These are phyloP conservation scores for Cuniculus paca DNA, from an alignment of 2,797 vertebrate genomes.

Conservation along the genomic window DNA sequence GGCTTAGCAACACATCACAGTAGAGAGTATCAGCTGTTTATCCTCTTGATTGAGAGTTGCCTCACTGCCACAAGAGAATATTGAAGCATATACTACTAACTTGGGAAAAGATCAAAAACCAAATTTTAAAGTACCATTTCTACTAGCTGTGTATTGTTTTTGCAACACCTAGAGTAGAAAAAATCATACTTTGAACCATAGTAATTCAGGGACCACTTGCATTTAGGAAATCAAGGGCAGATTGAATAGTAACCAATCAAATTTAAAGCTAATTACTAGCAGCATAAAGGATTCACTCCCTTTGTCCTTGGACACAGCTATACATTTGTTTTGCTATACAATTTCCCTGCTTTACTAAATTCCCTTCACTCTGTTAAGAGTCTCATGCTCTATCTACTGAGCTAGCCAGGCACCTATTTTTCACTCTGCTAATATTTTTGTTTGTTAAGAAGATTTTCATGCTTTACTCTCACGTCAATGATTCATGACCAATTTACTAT, in stretches of 20 bases:
- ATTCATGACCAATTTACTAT: background rate
- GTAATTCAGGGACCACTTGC: background rate
- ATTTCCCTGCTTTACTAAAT: background rate
- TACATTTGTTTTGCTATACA: background rate
- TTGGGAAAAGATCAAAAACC: background rate
- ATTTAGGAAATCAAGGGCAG: conserved; percentile 10
- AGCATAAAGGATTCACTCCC: background rate
- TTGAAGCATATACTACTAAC: background rate
- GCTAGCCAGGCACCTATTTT: too few species aligned
- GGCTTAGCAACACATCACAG: background rate
- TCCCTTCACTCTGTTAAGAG: background rate
- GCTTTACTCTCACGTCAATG: background rate
- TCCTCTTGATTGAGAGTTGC: too few species aligned
- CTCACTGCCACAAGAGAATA: background rate
- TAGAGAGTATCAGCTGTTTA: background rate
- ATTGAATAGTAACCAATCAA: background rate
- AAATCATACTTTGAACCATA: background rate
- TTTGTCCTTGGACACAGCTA: background rate
- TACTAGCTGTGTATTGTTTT: background rate
- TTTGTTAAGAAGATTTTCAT: background rate
- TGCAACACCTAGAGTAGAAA: background rate
- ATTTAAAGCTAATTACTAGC: background rate
- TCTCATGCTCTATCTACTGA: too few species aligned
- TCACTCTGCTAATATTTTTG: background rate
- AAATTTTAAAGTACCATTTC: background rate